Evolutionary conservation across 2,797 vertebrate species (phyloP).

Genomic region (Sebastes melanostomus): DNA sequence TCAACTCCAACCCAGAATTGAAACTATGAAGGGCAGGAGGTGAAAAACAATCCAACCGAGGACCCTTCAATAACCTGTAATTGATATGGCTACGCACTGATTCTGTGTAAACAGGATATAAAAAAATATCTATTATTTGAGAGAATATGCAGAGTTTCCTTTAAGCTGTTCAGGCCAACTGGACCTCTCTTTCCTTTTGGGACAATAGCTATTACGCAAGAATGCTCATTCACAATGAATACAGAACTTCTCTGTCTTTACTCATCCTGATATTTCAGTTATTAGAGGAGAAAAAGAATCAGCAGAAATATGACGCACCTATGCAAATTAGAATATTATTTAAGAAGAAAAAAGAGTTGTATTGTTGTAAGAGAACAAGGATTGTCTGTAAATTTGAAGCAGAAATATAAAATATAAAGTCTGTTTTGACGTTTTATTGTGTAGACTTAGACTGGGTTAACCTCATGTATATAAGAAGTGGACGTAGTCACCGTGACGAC

Average conservation of each 20-base stretch:
- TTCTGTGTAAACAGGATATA: not conserved
- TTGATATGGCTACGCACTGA: not conserved
- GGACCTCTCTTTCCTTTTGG: not conserved
- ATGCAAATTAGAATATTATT: not conserved
- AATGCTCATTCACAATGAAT: not conserved
- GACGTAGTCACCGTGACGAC: no score
- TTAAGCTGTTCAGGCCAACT: conserved; percentile 7
- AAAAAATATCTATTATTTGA: conserved; percentile 8
- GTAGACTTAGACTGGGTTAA: no score
- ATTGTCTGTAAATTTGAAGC: not conserved
- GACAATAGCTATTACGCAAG: conserved; percentile 14
- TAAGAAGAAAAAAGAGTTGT: not conserved
- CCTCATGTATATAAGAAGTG: no score
- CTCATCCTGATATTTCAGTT: not conserved
- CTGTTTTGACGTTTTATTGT: not conserved
- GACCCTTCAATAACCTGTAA: not conserved
- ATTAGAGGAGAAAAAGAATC: not conserved
- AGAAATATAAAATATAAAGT: not conserved
- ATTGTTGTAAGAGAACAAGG: not conserved
- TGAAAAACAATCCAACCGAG: not conserved
- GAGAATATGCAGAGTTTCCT: not conserved
- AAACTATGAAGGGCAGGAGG: not conserved
- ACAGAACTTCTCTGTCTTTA: not conserved
- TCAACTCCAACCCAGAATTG: not conserved
- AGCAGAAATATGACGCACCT: not conserved